Evolutionary conservation across 2,113 vertebrate genomes (phyloP).

Genomic region (Bufo bufo): DNA sequence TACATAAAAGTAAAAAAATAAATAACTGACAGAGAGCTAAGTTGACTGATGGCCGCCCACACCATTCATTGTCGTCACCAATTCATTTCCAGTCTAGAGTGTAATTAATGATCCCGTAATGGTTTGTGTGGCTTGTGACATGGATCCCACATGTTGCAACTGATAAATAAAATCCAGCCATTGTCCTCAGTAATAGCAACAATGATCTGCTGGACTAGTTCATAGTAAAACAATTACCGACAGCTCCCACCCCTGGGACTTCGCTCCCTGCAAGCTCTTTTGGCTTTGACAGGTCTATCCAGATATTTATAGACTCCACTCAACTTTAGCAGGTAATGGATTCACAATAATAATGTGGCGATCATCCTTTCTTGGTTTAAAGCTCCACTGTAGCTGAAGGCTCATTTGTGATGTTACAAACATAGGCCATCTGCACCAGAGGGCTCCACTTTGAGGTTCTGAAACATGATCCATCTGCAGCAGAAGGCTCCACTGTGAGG

Average conservation of each 20-base stretch:
- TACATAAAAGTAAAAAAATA: not conserved
- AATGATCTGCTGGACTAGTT: not conserved
- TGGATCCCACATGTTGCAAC: not conserved
- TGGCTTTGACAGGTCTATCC: not conserved
- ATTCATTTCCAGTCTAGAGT: not conserved
- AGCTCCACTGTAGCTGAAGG: no score
- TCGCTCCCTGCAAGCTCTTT: not conserved
- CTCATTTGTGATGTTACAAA: no score
- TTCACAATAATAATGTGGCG: not conserved
- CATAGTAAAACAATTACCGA: conserved; percentile 25
- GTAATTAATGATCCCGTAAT: not conserved
- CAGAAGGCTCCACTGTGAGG: not conserved
- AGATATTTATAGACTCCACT: conserved; percentile 34
- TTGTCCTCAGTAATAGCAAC: not conserved
- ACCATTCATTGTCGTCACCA: not conserved
- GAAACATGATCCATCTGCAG: not conserved
- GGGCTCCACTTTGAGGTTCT: not conserved
- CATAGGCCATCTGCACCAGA: no score
- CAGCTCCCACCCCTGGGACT: not conserved
- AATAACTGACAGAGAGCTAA: not conserved
- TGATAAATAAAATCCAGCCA: not conserved
- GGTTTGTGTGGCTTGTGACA: not conserved
- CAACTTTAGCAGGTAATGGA: not conserved
- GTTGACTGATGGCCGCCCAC: not conserved
- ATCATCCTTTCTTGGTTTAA: no score